Percentiles rank a stretch among this genome's conserved stretches.
Evolutionary conservation across 2,797 vertebrate genomes (phyloP).

Genomic region (Percopsis omiscomaycus): DNA sequence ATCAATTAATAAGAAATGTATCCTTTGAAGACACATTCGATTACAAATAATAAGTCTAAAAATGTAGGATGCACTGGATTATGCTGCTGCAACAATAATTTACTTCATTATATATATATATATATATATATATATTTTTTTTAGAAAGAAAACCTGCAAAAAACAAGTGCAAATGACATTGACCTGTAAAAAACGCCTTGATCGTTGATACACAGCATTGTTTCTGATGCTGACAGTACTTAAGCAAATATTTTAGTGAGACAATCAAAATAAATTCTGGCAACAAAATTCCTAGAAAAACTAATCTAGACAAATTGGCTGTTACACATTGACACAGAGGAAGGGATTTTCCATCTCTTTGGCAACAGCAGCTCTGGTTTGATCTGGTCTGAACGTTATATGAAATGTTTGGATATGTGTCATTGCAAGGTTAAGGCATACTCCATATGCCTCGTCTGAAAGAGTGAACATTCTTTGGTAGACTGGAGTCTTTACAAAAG

Average conservation of each 20-base stretch:
- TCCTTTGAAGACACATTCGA: no score
- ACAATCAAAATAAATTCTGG: conserved; percentile 2
- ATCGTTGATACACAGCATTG: neutral
- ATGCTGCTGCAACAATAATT: neutral
- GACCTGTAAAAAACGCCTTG: conserved; percentile 4
- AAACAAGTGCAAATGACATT: neutral
- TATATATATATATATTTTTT: neutral
- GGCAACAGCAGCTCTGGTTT: conserved; percentile 15
- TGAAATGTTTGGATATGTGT: neutral
- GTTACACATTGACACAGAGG: no score
- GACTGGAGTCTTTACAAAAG: neutral
- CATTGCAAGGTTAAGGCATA: neutral
- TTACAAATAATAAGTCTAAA: neutral
- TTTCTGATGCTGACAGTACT: neutral
- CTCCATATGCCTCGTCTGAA: conserved; percentile 13
- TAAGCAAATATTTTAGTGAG: neutral
- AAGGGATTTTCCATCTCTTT: conserved; percentile 24
- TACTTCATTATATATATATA: conserved; percentile 8
- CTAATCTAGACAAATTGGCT: conserved; percentile 1
- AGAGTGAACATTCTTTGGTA: neutral
- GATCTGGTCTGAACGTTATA: conserved; percentile 12
- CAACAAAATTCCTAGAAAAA: conserved; percentile 6
- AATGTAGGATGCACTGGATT: neutral
- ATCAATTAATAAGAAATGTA: neutral
- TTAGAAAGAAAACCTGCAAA: neutral